Evolutionary conservation across 2,797 vertebrate species (phyloP).

Genomic region (Australoheros facetus): DNA sequence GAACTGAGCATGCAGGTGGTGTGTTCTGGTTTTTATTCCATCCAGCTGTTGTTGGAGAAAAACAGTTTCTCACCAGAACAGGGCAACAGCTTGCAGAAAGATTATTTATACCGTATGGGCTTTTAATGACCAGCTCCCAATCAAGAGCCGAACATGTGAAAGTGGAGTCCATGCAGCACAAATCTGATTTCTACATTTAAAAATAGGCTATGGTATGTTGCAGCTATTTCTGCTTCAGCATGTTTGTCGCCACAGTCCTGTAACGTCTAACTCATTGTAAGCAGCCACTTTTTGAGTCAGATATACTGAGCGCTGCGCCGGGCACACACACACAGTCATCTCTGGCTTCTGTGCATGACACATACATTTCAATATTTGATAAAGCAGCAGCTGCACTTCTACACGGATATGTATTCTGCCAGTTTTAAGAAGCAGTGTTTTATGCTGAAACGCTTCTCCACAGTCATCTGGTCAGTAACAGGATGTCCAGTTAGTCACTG

Average conservation of each 20-base stretch:
- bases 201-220: background rate
- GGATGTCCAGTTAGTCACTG: background rate
- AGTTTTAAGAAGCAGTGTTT: background rate
- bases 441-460: too few relatives aligned
- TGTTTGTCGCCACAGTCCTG: background rate
- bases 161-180: background rate
- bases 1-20: background rate
- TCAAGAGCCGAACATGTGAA: background rate
- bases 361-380: background rate
- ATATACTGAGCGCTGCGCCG: fast-evolving
- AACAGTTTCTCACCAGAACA: background rate
- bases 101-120: background rate
- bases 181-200: background rate
- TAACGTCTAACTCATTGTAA: background rate
- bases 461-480: background rate
- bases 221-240: background rate
- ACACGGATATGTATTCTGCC: background rate
- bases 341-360: background rate
- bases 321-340: background rate
- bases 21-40: background rate
- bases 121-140: constrained; percentile 31
- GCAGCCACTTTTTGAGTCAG: background rate
- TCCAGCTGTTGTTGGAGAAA: background rate
- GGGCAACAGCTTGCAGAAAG: background rate
- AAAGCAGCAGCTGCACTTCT: too few relatives aligned